Conservation (phyloP, 2,113 vertebrate genomes). For the Pithys albifrons region DNA sequence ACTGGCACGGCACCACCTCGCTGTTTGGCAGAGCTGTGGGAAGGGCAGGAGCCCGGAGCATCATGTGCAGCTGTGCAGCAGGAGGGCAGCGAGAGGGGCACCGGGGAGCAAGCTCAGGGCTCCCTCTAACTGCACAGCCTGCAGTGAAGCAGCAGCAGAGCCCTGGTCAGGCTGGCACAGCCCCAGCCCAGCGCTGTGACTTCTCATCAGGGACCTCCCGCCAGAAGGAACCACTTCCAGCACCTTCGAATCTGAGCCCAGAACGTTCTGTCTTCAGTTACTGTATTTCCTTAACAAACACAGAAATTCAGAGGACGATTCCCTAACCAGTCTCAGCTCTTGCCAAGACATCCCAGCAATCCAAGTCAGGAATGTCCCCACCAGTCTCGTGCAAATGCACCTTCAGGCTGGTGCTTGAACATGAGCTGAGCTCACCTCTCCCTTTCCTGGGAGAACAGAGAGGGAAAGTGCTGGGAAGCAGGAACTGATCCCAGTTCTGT, state of each 20-base stretch:
- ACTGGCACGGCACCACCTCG: not conserved
- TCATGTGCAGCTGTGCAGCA: not conserved
- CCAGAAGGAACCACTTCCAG: rapidly evolving
- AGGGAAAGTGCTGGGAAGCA: not conserved
- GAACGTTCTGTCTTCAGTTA: not conserved
- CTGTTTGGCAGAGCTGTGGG: not conserved
- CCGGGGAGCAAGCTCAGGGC: not conserved
- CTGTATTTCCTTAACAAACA: not conserved
- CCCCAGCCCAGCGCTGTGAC: rapidly evolving
- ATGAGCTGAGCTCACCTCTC: not conserved
- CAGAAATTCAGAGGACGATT: not conserved
- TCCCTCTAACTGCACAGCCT: not conserved
- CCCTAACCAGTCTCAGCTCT: not conserved
- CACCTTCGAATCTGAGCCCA: not conserved
- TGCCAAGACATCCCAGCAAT: rapidly evolving
- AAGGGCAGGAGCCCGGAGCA: not conserved
- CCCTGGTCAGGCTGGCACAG: not conserved
- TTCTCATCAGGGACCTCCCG: not conserved
- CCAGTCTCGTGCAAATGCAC: rapidly evolving
- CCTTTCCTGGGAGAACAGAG: not conserved
- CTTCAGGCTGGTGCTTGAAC: not conserved
- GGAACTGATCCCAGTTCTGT: rapidly evolving
- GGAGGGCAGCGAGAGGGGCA: not conserved
- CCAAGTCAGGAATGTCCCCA: rapidly evolving
- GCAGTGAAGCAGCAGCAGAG: not conserved